These are phyloP conservation scores for Chondrosia reniformis DNA, from an alignment of 37 sponge, comb jelly and placozoan species.

Conservation along the genomic window DNA sequence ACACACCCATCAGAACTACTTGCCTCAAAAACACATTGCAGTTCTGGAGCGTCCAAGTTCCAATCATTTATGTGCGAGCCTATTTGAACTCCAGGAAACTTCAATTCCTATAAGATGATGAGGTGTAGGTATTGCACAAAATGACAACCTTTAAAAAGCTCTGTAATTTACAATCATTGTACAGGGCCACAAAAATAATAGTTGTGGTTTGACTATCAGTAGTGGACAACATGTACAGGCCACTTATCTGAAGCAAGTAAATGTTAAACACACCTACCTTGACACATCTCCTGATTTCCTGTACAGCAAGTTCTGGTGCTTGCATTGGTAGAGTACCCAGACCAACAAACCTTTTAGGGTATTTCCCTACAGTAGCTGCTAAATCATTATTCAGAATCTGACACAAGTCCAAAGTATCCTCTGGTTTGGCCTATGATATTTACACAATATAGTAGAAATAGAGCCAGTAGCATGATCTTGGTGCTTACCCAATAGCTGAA, in stretches of 20 bases:
- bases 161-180: not conserved
- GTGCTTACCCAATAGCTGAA: slow-evolving; percentile 90
- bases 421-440: slow-evolving; percentile 71
- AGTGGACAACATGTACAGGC: no score
- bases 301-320: slow-evolving; percentile 84
- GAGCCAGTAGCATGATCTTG: not conserved
- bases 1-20: slow-evolving; percentile 1
- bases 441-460: not conserved
- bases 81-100: slow-evolving; percentile 88
- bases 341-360: slow-evolving; percentile 74
- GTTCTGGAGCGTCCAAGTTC: slow-evolving; percentile 89
- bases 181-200: no score
- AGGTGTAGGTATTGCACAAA: not conserved
- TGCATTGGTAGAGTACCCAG: slow-evolving; percentile 94
- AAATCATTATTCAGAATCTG: slow-evolving; percentile 77
- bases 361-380: slow-evolving; percentile 60
- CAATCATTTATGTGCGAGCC: slow-evolving; percentile 88
- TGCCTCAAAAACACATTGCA: slow-evolving; percentile 79
- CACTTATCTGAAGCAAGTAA: no score
- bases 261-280: no score
- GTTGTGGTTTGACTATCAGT: no score
- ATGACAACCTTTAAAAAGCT: not conserved
- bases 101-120: slow-evolving; percentile 47
- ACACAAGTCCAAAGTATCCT: slow-evolving; percentile 87
- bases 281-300: slow-evolving; percentile 82